Conservation (phyloP, 2,888 invertebrate genomes). For the Ochropleura leucogaster region DNA sequence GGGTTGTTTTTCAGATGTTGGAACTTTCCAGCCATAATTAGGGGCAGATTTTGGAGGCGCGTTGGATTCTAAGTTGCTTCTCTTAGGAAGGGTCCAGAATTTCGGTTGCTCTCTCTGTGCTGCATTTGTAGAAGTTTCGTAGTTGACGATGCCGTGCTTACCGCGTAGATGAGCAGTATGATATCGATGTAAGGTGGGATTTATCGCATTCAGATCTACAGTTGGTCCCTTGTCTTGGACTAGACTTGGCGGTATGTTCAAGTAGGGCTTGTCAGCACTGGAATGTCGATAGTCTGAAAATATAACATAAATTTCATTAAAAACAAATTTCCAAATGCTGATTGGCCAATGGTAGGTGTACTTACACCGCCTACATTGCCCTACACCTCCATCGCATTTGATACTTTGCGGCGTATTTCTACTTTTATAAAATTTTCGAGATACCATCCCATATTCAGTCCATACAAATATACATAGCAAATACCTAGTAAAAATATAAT, state of each 20-base stretch:
- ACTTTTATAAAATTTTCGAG: slow-evolving; percentile 3
- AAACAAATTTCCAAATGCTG: background rate
- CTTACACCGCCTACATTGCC: background rate
- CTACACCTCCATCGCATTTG: slow-evolving; percentile 27
- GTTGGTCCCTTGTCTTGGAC: slow-evolving; percentile 75
- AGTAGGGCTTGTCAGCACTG: slow-evolving; percentile 89
- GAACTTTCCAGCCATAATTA: slow-evolving; percentile 71
- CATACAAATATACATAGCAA: slow-evolving; percentile 18
- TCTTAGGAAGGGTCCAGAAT: slow-evolving; percentile 91
- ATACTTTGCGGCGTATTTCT: slow-evolving; percentile 14
- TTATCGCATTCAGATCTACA: slow-evolving; percentile 78
- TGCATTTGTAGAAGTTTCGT: slow-evolving; percentile 73
- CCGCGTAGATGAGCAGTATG: slow-evolving; percentile 83
- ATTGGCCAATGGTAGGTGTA: background rate
- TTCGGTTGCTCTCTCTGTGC: slow-evolving; percentile 82
- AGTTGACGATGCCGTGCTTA: slow-evolving; percentile 80
- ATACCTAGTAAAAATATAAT: background rate
- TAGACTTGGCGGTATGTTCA: slow-evolving; percentile 76
- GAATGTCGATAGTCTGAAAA: slow-evolving; percentile 92
- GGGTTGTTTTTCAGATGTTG: slow-evolving; percentile 63
- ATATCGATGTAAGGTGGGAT: slow-evolving; percentile 77
- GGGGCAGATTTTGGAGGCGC: slow-evolving; percentile 68
- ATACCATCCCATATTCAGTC: slow-evolving; percentile 52
- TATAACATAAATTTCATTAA: slow-evolving; percentile 53
- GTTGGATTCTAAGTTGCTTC: slow-evolving; percentile 72